Evolutionary conservation across 2,888 invertebrate species (phyloP).

Genomic region (Glyphotaelius pellucidus): DNA sequence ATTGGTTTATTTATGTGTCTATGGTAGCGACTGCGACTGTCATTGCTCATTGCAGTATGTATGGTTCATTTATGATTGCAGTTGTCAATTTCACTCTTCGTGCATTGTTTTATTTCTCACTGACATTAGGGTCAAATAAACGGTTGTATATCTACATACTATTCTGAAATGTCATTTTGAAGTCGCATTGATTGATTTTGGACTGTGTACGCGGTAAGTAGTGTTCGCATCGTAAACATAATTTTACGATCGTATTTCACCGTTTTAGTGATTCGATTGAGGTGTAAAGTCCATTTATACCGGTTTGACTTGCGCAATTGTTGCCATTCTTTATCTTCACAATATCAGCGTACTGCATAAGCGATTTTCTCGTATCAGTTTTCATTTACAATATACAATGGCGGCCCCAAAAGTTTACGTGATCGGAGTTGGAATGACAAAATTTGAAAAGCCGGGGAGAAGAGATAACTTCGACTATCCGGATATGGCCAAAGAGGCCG

Average conservation of each 20-base stretch:
- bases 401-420: slow-evolving; percentile 84
- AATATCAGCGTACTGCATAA: background rate
- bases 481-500: slow-evolving; percentile 95
- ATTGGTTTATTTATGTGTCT: too few relatives aligned
- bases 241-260: background rate
- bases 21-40: background rate
- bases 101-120: background rate
- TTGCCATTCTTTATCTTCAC: background rate
- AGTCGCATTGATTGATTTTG: background rate
- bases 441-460: slow-evolving; percentile 96
- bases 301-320: slow-evolving; percentile 53
- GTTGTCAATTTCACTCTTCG: background rate
- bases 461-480: slow-evolving; percentile 93
- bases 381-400: slow-evolving; percentile 47
- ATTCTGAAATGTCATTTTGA: background rate
- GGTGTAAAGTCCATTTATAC: slow-evolving; percentile 54
- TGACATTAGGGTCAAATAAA: background rate
- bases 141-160: background rate
- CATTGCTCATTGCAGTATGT: too few relatives aligned
- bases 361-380: background rate
- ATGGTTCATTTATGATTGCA: too few relatives aligned
- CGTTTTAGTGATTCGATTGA: background rate
- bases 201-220: background rate
- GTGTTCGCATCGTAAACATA: background rate
- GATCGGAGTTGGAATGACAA: slow-evolving; percentile 98